phyloP scores from a whole-genome alignment of 2,888 invertebrate species.

The Melanostoma scalare region DNA sequence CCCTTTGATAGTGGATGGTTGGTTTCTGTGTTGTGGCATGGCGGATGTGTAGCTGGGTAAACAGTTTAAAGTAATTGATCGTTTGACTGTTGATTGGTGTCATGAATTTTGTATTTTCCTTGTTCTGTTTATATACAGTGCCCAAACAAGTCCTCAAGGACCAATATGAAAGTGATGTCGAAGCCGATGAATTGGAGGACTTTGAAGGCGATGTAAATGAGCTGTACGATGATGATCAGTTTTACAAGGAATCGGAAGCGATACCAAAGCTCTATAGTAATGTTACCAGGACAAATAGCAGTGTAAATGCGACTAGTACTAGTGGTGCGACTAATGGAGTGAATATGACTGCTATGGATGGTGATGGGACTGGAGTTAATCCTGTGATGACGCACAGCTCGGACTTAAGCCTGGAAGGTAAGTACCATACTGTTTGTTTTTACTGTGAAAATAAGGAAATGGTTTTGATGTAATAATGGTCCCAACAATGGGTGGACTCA shows the following conservation, averaged over 20 bases:
- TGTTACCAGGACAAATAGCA: slow-evolving; percentile 75
- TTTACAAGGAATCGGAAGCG: slow-evolving; percentile 84
- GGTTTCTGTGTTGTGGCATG: background rate
- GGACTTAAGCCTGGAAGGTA: slow-evolving; percentile 80
- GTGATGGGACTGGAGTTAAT: slow-evolving; percentile 77
- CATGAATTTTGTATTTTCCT: slow-evolving; percentile 66
- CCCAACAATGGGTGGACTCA: no score
- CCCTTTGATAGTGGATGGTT: background rate
- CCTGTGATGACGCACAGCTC: slow-evolving; percentile 81
- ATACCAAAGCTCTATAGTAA: slow-evolving; percentile 83
- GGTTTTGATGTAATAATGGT: no score
- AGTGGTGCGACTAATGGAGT: slow-evolving; percentile 74
- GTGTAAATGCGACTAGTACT: slow-evolving; percentile 70
- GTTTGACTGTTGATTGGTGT: slow-evolving; percentile 65
- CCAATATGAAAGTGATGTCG: slow-evolving; percentile 90
- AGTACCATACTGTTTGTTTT: slow-evolving; percentile 51
- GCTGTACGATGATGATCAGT: slow-evolving; percentile 83
- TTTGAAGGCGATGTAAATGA: slow-evolving; percentile 83
- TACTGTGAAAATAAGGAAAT: no score
- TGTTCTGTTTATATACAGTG: slow-evolving; percentile 83
- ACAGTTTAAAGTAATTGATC: slow-evolving; percentile 68
- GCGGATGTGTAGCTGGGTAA: slow-evolving; percentile 54
- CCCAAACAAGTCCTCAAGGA: slow-evolving; percentile 92
- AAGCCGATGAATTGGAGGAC: slow-evolving; percentile 88
- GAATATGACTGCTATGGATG: slow-evolving; percentile 75